Conservation (phyloP, 2,113 vertebrate genomes). For the Gambusia affinis region DNA sequence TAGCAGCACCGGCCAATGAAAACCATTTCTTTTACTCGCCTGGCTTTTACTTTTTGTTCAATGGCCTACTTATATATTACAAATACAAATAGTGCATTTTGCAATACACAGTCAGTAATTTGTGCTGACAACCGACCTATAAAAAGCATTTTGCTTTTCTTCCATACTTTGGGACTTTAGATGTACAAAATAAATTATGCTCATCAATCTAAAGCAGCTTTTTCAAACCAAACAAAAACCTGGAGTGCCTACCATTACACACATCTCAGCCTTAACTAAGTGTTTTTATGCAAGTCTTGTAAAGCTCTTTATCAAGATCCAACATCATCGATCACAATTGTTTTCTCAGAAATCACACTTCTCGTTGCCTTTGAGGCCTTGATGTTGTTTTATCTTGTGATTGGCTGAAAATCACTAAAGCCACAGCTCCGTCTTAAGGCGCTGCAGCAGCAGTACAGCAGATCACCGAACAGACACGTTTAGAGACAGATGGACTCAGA, state of each 20-base stretch:
- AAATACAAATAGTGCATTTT: neutral
- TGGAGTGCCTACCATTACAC: neutral
- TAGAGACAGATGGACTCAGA: constrained; percentile 72
- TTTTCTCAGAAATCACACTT: constrained; percentile 24
- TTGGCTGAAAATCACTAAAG: constrained; percentile 46
- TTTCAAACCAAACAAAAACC: constrained; percentile 1
- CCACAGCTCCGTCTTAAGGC: constrained; percentile 18
- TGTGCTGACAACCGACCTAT: neutral
- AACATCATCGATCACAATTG: constrained; percentile 16
- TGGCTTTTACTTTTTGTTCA: constrained; percentile 3
- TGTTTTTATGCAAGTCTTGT: neutral
- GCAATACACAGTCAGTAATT: neutral
- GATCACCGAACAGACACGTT: constrained; percentile 56
- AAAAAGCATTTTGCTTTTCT: neutral
- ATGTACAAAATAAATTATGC: neutral
- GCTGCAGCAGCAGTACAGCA: constrained; percentile 15
- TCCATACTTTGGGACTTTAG: neutral
- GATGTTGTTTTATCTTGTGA: constrained; percentile 25
- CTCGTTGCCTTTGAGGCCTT: neutral
- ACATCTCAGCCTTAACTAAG: constrained; percentile 12
- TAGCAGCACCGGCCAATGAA: neutral
- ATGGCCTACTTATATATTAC: neutral
- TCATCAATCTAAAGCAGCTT: constrained; percentile 1
- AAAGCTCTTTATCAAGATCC: neutral
- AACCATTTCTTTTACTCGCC: neutral